Evolutionary conservation across 2,888 invertebrate species (phyloP).

Genomic region (Brenthis hecate): DNA sequence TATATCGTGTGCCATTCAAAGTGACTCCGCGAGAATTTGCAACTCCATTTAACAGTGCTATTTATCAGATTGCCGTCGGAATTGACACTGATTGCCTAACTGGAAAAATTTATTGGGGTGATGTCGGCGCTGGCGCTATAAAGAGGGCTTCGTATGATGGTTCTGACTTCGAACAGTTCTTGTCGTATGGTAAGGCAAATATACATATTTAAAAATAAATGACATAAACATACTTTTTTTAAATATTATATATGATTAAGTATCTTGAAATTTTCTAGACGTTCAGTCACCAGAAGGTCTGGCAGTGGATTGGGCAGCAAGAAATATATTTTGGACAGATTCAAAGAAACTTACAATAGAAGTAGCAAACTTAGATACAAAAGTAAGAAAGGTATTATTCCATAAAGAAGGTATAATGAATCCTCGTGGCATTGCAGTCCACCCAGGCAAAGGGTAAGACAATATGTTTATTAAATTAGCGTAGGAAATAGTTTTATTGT

Average conservation of each 20-base stretch:
- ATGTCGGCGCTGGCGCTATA: conserved; percentile 90
- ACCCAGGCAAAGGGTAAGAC: conserved; percentile 91
- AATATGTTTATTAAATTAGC: not conserved
- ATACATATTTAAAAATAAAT: not conserved
- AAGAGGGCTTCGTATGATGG: conserved; percentile 90
- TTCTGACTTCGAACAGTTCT: conserved; percentile 84
- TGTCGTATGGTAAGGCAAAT: conserved; percentile 56
- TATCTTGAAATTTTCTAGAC: conserved; percentile 72
- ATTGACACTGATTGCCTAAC: conserved; percentile 95
- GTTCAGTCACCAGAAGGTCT: conserved; percentile 96
- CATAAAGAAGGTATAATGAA: conserved; percentile 88
- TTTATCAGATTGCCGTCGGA: conserved; percentile 92
- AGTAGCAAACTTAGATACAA: conserved; percentile 92
- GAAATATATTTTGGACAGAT: conserved; percentile 98
- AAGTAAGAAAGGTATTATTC: conserved; percentile 89
- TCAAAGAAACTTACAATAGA: conserved; percentile 93
- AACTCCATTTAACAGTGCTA: conserved; percentile 88
- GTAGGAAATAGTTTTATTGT: no score
- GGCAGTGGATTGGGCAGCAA: conserved; percentile 95
- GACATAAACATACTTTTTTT: not conserved
- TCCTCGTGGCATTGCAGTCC: conserved; percentile 97
- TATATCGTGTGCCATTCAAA: conserved; percentile 90
- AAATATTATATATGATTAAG: no score
- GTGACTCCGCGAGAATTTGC: conserved; percentile 85
- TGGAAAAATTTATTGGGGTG: conserved; percentile 96